Percentiles rank a stretch among this genome's conserved stretches.
Evolutionary conservation across 1,140 invertebrate species (phyloP).

Genomic region (honey bee (Apis mellifera)): DNA sequence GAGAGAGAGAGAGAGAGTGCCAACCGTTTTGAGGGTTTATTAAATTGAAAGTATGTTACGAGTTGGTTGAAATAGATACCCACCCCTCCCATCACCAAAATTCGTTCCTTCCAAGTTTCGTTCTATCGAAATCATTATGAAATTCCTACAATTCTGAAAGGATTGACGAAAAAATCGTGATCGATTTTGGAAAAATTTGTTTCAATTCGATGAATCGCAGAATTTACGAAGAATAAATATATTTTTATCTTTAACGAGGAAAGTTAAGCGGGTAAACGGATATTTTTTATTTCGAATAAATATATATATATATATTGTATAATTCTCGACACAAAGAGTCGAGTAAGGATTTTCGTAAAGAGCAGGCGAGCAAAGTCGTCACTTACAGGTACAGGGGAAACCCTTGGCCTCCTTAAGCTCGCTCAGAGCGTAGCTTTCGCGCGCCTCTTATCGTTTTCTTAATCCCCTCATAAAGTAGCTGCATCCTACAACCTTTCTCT

Average conservation of each 20-base stretch:
- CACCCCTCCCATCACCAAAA: constrained; percentile 19
- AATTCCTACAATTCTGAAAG: not conserved
- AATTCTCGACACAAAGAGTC: constrained; percentile 7
- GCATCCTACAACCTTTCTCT: constrained; percentile 58
- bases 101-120: not conserved
- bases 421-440: constrained; percentile 66
- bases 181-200: not conserved
- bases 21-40: constrained; percentile 75
- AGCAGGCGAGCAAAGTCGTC: constrained; percentile 39
- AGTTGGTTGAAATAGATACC: constrained; percentile 39
- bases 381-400: constrained; percentile 56
- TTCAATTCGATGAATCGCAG: too few species aligned
- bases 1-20: constrained; percentile 32
- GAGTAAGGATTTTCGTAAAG: constrained; percentile 9
- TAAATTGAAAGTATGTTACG: constrained; percentile 80
- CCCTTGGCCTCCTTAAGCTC: constrained; percentile 62
- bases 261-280: too few species aligned
- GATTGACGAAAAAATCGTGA: not conserved
- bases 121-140: not conserved
- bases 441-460: constrained; percentile 71
- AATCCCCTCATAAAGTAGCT: constrained; percentile 72
- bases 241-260: too few species aligned
- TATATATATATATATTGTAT: not conserved
- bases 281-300: not conserved
- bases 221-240: too few species aligned